Percentiles rank a stretch among this genome's conserved stretches.
phyloP scores from a whole-genome alignment of 2,888 invertebrate genomes.

The Subacronicta megacephala region DNA sequence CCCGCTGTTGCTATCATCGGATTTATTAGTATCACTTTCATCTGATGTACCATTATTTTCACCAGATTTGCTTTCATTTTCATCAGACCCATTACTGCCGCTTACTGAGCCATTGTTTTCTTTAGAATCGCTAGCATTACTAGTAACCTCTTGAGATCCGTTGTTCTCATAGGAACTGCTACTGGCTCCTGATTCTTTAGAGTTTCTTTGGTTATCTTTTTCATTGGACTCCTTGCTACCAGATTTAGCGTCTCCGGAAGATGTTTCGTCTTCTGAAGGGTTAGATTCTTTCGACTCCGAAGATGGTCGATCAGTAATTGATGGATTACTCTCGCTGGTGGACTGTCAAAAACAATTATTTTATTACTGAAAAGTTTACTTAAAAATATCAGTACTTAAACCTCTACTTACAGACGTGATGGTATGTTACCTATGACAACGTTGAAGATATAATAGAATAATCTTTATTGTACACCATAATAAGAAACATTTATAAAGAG shows the following conservation, averaged over 20 bases:
- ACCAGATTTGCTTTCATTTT: not conserved
- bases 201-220: not conserved
- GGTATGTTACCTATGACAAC: too few relatives aligned
- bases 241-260: not conserved
- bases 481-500: too few relatives aligned
- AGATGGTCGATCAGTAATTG: too few relatives aligned
- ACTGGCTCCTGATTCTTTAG: not conserved
- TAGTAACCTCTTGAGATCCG: not conserved
- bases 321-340: not conserved
- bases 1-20: not conserved
- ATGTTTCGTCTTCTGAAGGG: not conserved
- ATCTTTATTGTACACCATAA: too few relatives aligned
- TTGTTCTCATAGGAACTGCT: not conserved
- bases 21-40: not conserved
- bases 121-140: too few relatives aligned
- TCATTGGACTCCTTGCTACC: conserved; percentile 12
- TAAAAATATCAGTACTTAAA: too few relatives aligned
- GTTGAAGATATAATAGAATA: too few relatives aligned
- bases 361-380: too few relatives aligned
- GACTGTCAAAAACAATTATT: conserved; percentile 7
- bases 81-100: not conserved
- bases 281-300: not conserved
- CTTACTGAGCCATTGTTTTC: not conserved
- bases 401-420: too few relatives aligned
- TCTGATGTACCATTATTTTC: not conserved